Percentiles rank a stretch among this genome's conserved stretches.
These are phyloP conservation scores for Cephus sareptanus DNA, from an alignment of 2,888 invertebrate genomes.

Conservation along the genomic window DNA sequence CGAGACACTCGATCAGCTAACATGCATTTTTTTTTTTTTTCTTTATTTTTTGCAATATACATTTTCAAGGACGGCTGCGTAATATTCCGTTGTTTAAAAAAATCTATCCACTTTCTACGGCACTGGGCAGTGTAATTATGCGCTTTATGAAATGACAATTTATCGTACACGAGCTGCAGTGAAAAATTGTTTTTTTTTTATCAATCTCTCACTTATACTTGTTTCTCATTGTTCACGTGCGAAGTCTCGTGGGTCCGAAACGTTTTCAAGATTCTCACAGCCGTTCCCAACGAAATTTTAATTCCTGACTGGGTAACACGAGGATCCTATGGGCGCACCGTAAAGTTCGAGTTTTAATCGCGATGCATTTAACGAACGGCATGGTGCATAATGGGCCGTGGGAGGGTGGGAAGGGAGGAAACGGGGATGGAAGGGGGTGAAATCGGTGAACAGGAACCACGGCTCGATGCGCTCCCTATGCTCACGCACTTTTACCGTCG, in stretches of 20 bases:
- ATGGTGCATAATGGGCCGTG: slow-evolving; percentile 1
- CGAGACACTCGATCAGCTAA: not conserved
- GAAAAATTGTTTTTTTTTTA: not conserved
- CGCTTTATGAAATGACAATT: not conserved
- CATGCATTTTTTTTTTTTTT: not conserved
- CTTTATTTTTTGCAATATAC: not conserved
- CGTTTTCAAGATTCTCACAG: not conserved
- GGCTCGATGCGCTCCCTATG: slow-evolving; percentile 60
- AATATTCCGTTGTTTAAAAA: not conserved
- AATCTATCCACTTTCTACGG: not conserved
- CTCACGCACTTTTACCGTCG: slow-evolving; percentile 57
- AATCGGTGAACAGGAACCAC: slow-evolving; percentile 62
- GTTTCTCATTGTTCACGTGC: not conserved
- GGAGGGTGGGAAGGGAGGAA: slow-evolving; percentile 9
- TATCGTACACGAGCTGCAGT: not conserved
- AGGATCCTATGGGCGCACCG: not conserved
- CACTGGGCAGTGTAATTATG: not conserved
- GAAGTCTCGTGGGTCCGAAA: not conserved
- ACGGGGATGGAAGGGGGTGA: slow-evolving; percentile 56
- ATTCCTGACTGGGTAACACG: not conserved
- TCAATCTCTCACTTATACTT: not conserved
- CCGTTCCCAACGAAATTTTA: not conserved
- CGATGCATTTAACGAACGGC: slow-evolving; percentile 7
- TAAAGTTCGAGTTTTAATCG: slow-evolving; percentile 14
- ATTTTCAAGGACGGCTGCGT: not conserved